Percentiles rank a stretch among this genome's conserved stretches.
phyloP scores from a whole-genome alignment of 2,113 vertebrate species.

The Hiodon tergisus region DNA sequence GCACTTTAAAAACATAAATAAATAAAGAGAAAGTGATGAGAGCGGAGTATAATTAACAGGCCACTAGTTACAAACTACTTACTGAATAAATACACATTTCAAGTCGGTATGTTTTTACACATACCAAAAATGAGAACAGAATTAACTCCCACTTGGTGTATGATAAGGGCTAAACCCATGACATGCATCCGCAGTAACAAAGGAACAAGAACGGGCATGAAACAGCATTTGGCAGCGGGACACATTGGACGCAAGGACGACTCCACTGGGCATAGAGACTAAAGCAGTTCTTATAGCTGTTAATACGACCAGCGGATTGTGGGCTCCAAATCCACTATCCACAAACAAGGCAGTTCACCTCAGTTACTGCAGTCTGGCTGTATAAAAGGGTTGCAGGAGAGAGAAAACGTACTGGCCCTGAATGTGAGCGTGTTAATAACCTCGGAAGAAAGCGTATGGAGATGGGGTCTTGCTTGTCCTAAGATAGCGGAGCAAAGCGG shows the following conservation, averaged over 20 bases:
- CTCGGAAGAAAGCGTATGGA: no score
- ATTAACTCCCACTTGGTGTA: no score
- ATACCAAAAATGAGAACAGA: neutral
- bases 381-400: neutral
- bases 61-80: conserved; percentile 32
- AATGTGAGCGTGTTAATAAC: neutral
- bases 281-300: no score
- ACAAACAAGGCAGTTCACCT: neutral
- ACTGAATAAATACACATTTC: neutral
- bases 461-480: no score
- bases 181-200: no score
- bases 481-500: no score
- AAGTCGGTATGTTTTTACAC: no score
- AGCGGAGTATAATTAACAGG: conserved; percentile 49
- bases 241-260: no score
- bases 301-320: neutral
- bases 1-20: conserved; percentile 51
- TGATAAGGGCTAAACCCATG: no score
- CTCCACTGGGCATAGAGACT: no score
- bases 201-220: no score
- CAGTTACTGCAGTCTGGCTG: neutral
- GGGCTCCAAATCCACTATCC: neutral
- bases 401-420: neutral
- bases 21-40: conserved; percentile 44
- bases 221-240: no score